A percentile compares a stretch with the other conserved stretches of the same genome.
Conservation (phyloP, 2,888 invertebrate species). For the Amiota minor region DNA sequence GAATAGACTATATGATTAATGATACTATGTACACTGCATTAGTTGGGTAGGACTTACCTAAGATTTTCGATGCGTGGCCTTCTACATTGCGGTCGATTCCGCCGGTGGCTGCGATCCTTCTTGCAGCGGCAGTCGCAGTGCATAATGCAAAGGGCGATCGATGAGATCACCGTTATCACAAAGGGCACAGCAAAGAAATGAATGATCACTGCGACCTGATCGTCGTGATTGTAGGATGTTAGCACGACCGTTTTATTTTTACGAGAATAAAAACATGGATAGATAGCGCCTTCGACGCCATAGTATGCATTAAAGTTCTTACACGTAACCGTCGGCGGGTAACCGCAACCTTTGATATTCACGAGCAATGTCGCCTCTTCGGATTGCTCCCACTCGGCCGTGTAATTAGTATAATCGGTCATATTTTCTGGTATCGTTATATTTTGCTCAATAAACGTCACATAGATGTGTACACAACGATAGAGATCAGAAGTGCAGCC, state of each 20-base stretch:
- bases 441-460: slow-evolving; percentile 74
- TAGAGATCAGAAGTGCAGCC: slow-evolving; percentile 89
- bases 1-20: too few relatives aligned
- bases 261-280: slow-evolving; percentile 90
- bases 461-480: slow-evolving; percentile 80
- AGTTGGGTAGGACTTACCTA: slow-evolving; percentile 72
- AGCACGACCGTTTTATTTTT: slow-evolving; percentile 88
- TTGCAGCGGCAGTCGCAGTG: slow-evolving; percentile 88
- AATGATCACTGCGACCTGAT: slow-evolving; percentile 87
- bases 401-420: slow-evolving; percentile 72
- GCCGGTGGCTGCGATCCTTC: slow-evolving; percentile 79
- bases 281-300: slow-evolving; percentile 82
- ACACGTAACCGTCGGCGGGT: slow-evolving; percentile 90
- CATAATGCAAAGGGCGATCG: slow-evolving; percentile 88
- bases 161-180: slow-evolving; percentile 87
- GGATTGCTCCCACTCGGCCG: slow-evolving; percentile 72
- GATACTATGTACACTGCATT: too few relatives aligned
- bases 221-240: slow-evolving; percentile 86
- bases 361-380: slow-evolving; percentile 80
- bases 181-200: slow-evolving; percentile 89
- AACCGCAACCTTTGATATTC: slow-evolving; percentile 93
- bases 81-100: slow-evolving; percentile 76
- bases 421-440: slow-evolving; percentile 73
- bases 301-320: slow-evolving; percentile 83
- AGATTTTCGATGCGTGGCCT: slow-evolving; percentile 77